Evolutionary conservation across 2,888 invertebrate species (phyloP).

Genomic region (Hydropsyche betteni): DNA sequence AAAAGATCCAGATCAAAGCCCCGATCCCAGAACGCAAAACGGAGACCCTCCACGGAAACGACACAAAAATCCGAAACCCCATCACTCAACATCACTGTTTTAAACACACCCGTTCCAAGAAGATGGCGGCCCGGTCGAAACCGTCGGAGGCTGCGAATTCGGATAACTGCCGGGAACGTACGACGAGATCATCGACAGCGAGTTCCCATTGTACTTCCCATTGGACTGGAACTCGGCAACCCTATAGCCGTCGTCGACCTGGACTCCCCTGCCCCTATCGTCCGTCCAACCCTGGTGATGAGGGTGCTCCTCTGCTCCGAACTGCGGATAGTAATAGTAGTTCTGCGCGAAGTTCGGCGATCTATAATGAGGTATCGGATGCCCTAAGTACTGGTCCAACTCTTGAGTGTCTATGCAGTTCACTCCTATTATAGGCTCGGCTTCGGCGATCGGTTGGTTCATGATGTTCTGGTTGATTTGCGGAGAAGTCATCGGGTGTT

Average conservation of each 20-base stretch:
- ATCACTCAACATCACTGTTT: too few species aligned
- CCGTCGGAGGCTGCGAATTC: constrained; percentile 3
- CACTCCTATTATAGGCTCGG: background rate
- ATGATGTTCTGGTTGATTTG: background rate
- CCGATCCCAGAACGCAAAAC: too few species aligned
- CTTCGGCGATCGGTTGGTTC: background rate
- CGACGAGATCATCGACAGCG: background rate
- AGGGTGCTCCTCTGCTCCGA: background rate
- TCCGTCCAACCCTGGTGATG: background rate
- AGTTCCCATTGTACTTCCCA: background rate
- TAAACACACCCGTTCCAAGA: constrained; percentile 5
- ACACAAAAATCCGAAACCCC: too few species aligned
- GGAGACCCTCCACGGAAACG: too few species aligned
- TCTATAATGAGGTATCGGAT: background rate
- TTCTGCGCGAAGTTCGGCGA: background rate
- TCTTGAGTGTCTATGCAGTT: constrained; percentile 2
- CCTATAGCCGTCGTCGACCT: background rate
- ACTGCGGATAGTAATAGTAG: background rate
- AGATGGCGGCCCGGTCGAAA: background rate
- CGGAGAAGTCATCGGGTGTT: constrained; percentile 11
- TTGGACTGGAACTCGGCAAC: background rate
- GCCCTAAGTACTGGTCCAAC: constrained; percentile 1
- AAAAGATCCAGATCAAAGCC: too few species aligned
- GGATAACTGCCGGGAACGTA: background rate
- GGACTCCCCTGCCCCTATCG: background rate